Conservation (phyloP, 2,888 invertebrate species). For the Apamea anceps region DNA sequence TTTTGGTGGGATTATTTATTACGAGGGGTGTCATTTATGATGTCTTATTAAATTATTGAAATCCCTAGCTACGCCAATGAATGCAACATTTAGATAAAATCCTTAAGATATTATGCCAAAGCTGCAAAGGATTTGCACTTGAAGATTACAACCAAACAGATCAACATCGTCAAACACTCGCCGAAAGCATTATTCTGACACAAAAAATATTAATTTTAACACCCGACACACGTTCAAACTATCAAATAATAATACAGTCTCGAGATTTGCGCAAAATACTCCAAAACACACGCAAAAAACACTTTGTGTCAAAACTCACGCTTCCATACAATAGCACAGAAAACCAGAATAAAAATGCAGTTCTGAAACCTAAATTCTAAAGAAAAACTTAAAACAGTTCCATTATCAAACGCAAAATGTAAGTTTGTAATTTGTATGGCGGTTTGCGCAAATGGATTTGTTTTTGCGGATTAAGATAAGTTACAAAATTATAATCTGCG, state of each 20-base stretch:
- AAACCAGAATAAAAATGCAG: conserved; percentile 28
- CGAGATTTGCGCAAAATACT: conserved; percentile 74
- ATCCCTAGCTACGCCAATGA: no score
- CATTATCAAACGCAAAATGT: conserved; percentile 21
- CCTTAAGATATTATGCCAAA: conserved; percentile 1
- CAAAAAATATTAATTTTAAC: conserved; percentile 56
- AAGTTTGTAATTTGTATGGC: conserved; percentile 42
- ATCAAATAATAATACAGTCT: conserved; percentile 66
- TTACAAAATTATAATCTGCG: conserved; percentile 22
- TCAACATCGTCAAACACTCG: conserved; percentile 26
- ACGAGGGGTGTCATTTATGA: no score
- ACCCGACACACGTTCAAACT: conserved; percentile 62
- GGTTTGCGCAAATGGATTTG: conserved; percentile 57
- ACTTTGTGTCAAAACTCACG: conserved; percentile 75
- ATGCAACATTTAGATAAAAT: not conserved
- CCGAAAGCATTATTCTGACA: conserved; percentile 55
- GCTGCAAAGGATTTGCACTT: conserved; percentile 15
- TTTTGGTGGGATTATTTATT: no score
- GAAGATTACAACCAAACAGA: conserved; percentile 46
- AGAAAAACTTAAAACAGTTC: not conserved
- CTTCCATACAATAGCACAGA: conserved; percentile 61
- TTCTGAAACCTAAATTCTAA: conserved; percentile 1
- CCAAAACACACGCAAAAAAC: conserved; percentile 69
- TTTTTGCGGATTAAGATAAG: conserved; percentile 52
- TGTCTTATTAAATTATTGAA: no score